Evolutionary conservation across 30 jellyfish, hydroid and myxozoan genomes (phyloP), one percentile per base, ranked within the genome.

Genomic region (Aurelia sp.): DNA sequence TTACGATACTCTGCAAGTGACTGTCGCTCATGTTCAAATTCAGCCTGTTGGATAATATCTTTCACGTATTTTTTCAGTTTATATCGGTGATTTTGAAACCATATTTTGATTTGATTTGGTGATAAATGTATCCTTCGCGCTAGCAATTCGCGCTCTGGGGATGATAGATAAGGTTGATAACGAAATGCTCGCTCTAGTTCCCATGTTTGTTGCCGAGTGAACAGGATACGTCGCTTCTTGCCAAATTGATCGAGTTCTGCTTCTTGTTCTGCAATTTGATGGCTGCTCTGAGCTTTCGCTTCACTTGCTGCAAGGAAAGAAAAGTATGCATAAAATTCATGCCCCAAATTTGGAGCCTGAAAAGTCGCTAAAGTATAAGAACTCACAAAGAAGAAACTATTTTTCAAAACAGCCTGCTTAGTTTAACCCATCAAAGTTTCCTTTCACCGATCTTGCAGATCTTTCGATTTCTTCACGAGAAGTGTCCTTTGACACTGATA

Each of bases 31-130:
- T 73, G 79, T 7, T 89, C 86, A 64, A 57, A 90, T 63, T 91
- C 94, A 3, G 91, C 93, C 40, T 91, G 98, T 53, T 91, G 98
- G 50, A 86, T 72, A 71, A 91, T 74, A 62, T 91, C 98, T 73
- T 91, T 91, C 58, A 91, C 82, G 90, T 86, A 85, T 60, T 91
- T 91, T 62, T 86, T 91, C 86, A 91, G 79, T 66, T 91, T 91
- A 89, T 93, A 93, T 37, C 98, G 86, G 53, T 93, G 98, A 65
- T 93, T 93, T 84, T 93, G 98, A 86, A 93, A 93, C 98, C 98
- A 93, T 35, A 93, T 93, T 75, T 93, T 93, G 44, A 93, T 93
- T 73, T 93, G 98, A 31, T 96, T 88, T 12, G 98, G 98, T n/a
- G 98, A 79, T 50, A 93, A 70, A 59, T 77, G 87, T 21, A 93